phyloP scores from a whole-genome alignment of 2,113 vertebrate genomes.

The Bettongia penicillata region DNA sequence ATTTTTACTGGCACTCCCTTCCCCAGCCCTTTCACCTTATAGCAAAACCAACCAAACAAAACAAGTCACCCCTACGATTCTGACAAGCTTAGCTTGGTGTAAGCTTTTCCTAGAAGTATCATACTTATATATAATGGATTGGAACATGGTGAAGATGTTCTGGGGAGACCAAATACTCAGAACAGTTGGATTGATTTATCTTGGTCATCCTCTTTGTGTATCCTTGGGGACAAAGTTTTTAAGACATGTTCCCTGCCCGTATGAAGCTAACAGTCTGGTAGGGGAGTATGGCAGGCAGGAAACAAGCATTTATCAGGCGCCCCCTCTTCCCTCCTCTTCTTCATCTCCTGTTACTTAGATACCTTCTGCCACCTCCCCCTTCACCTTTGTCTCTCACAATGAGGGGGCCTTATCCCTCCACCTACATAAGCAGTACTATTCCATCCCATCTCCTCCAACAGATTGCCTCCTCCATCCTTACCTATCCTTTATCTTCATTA shows the following conservation, averaged over 20 bases:
- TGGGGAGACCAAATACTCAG: not conserved
- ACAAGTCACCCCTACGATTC: not conserved
- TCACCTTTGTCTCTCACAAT: not conserved
- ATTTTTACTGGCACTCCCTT: not conserved
- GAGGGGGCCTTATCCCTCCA: not conserved
- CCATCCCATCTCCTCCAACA: not conserved
- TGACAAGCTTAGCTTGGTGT: not conserved
- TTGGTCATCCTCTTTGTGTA: not conserved
- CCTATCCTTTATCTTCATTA: not conserved
- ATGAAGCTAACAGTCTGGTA: not conserved
- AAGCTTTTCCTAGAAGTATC: not conserved
- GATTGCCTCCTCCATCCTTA: not conserved
- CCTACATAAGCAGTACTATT: not conserved
- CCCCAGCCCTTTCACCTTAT: not conserved
- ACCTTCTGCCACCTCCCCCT: not conserved
- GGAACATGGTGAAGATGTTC: not conserved
- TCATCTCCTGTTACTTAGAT: not conserved
- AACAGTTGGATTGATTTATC: not conserved
- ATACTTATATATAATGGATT: not conserved
- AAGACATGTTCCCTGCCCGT: not conserved
- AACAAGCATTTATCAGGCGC: not conserved
- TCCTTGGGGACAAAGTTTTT: not conserved
- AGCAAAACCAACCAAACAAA: not conserved
- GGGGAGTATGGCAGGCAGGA: no score
- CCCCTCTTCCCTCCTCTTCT: not conserved